Conservation (phyloP, 2,888 invertebrate species). For the Cylloceria caligata region DNA sequence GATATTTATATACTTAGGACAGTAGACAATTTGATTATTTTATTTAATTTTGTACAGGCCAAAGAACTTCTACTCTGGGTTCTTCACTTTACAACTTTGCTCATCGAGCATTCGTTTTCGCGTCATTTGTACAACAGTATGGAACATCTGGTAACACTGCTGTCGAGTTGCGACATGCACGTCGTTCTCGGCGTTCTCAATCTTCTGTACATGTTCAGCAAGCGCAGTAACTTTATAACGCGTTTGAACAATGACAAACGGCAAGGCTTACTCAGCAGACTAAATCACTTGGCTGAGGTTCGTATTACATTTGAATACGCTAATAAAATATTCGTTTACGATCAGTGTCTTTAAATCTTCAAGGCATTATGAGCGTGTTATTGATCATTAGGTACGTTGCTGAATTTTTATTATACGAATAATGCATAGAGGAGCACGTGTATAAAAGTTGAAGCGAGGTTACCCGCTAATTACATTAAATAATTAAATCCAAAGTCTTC, state of each 20-base stretch:
- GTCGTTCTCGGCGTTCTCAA: conserved; percentile 94
- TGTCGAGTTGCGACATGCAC: conserved; percentile 93
- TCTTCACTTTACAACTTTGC: conserved; percentile 92
- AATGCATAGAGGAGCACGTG: no score
- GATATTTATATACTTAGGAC: no score
- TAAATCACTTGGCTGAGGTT: conserved; percentile 93
- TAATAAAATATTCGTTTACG: conserved; percentile 12
- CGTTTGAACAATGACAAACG: conserved; percentile 90
- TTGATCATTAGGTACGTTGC: no score
- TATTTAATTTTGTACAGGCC: conserved; percentile 85
- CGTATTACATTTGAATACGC: conserved; percentile 69
- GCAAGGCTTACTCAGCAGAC: conserved; percentile 89
- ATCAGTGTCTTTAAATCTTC: conserved; percentile 1
- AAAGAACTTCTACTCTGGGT: conserved; percentile 90
- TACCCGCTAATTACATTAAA: no score
- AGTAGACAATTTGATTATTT: not conserved
- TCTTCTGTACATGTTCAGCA: conserved; percentile 94
- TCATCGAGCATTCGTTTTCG: conserved; percentile 95
- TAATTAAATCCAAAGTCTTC: no score
- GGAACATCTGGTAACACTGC: conserved; percentile 91
- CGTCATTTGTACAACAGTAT: conserved; percentile 94
- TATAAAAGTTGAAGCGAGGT: no score
- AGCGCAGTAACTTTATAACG: conserved; percentile 94
- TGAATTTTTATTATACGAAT: no score
- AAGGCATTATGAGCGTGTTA: no score